Evolutionary conservation across 2,797 vertebrate genomes (phyloP).

Genomic region (Poeciliopsis infans): DNA sequence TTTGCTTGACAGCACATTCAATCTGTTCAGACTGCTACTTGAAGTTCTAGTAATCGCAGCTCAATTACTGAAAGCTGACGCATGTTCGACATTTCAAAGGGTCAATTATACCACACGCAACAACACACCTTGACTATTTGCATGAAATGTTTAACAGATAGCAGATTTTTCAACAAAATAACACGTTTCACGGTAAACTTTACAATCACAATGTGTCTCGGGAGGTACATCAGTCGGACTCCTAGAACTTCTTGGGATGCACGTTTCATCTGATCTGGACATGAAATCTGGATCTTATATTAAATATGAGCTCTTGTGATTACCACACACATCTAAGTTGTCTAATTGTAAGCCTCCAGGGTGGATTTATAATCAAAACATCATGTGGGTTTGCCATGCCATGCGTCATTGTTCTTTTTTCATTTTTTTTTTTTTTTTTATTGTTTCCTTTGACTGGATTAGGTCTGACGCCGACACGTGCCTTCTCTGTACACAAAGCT

Average conservation of each 20-base stretch:
- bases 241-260: background rate
- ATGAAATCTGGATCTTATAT: conserved; percentile 28
- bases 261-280: conserved; percentile 2
- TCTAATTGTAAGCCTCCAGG: conserved; percentile 5
- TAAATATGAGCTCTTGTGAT: background rate
- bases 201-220: conserved; percentile 1
- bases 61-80: conserved; percentile 20
- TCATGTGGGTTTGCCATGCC: background rate
- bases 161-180: conserved; percentile 9
- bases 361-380: background rate
- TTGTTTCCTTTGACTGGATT: conserved; percentile 4
- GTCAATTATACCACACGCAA: conserved; percentile 5
- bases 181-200: background rate
- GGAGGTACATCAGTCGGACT: conserved; percentile 13
- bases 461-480: conserved; percentile 34
- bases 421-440: background rate
- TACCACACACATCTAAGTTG: background rate
- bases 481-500: conserved; percentile 27
- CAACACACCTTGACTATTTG: background rate
- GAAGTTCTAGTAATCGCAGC: conserved; percentile 35
- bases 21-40: conserved; percentile 50
- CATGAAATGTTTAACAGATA: background rate
- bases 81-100: conserved; percentile 29
- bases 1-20: conserved; percentile 16
- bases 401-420: conserved; percentile 2